These are phyloP conservation scores for Torymus aiolomorphi DNA, from an alignment of 2,888 invertebrate species.

Conservation along the genomic window DNA sequence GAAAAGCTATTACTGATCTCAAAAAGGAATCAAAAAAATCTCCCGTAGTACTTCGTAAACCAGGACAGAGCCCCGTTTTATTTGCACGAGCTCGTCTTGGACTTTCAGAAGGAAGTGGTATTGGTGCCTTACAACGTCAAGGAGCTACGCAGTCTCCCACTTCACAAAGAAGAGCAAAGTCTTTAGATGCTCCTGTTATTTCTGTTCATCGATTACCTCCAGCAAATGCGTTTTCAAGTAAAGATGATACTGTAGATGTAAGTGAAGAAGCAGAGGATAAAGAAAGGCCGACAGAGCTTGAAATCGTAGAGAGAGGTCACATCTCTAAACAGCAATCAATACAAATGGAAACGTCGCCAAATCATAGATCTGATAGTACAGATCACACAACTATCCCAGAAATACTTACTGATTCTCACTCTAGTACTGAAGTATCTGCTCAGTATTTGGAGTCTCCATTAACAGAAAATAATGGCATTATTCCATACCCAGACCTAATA, in stretches of 20 bases:
- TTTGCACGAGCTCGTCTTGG: constrained; percentile 89
- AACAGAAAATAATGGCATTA: constrained; percentile 72
- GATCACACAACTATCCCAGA: constrained; percentile 71
- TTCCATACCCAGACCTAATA: constrained; percentile 67
- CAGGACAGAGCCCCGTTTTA: constrained; percentile 86
- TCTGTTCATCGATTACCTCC: constrained; percentile 87
- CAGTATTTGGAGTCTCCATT: constrained; percentile 72
- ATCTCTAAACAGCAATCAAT: constrained; percentile 45
- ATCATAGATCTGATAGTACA: constrained; percentile 70
- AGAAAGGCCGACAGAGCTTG: constrained; percentile 79
- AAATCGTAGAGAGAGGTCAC: constrained; percentile 73
- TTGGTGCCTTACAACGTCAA: constrained; percentile 85
- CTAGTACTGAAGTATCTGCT: constrained; percentile 71
- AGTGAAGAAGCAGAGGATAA: constrained; percentile 78
- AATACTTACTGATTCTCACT: constrained; percentile 70
- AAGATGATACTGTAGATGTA: constrained; percentile 90
- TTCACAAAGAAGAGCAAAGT: constrained; percentile 86
- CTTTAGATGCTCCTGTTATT: constrained; percentile 89
- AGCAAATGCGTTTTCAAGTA: constrained; percentile 90
- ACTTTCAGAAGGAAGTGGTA: constrained; percentile 89
- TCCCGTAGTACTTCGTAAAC: constrained; percentile 81
- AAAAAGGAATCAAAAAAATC: constrained; percentile 72
- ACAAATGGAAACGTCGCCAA: constrained; percentile 67
- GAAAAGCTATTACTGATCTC: constrained; percentile 52
- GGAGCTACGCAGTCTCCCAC: constrained; percentile 86